Base-by-base conservation (phyloP, 37 sponge, comb jelly and placozoan genomes). In the Cliona cf. orientalis region DNA sequence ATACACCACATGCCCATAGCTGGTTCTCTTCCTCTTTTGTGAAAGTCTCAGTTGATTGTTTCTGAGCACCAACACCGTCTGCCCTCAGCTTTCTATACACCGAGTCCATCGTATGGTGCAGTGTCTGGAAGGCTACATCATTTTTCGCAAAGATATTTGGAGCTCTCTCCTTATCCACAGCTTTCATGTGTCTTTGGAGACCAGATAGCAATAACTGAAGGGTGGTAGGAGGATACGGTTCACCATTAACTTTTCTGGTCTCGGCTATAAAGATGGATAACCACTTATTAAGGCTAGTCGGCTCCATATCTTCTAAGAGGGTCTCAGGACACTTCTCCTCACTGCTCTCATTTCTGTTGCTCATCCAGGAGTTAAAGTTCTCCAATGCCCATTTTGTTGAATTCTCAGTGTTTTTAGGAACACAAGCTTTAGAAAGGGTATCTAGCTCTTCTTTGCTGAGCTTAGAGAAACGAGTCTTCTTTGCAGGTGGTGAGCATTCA, bases 1-100 rank as follows among this genome's bases (percentile, higher is more conserved):
- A 58, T 46, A 77, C 80, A 42, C 72, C 73, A 62, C 1, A 57
- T 23, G 45, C n/a, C 87, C 87, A 86, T 5, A 86, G 79, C 46
- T 34, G 29, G n/a, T 84, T 49, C 3, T 78, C 80, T 31, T 86
- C 74, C 23, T 40, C 62, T 5, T 63, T 40, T n/a, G 63, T 25
- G 23, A 61, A 61, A 26, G 63, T 12, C 63, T 61, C 23, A 25
- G 63, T n/a, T n/a, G 25, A 26, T 11, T 61, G 7, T n/a, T 61
- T 61, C 63, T 61, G 26, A 12, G 63, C 22, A 26, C 63, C 63
- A n/a, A 61, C 23, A 61, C 63, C 63, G 7, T 22, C 26, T n/a
- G 22, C 23, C 63, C 63, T n/a, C 25, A 61, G 28, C 28, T 12
- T 61, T 61, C 63, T 61, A 28, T 26, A 61, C 17, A 61, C 63